phyloP scores from a whole-genome alignment of 1,140 invertebrate species.

The Drosophila seguyi region DNA sequence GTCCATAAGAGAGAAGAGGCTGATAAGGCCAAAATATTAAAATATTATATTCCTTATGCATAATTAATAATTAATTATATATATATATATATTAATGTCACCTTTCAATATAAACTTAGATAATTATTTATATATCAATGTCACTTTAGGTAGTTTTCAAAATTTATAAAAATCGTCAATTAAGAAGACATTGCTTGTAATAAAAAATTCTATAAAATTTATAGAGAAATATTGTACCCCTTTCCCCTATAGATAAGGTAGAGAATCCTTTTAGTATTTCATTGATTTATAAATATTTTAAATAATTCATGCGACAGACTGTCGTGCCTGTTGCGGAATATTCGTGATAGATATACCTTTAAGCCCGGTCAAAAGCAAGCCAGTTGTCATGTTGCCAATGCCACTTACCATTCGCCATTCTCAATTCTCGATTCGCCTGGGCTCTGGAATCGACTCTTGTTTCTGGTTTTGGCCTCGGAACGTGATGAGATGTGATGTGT shows the following conservation, averaged over 20 bases:
- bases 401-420: conserved; percentile 23
- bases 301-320: not conserved
- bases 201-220: not conserved
- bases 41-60: too few relatives aligned
- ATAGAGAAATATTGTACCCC: not conserved
- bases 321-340: conserved; percentile 7
- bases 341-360: conserved; percentile 22
- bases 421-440: conserved; percentile 1
- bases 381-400: conserved; percentile 46
- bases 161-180: too few relatives aligned
- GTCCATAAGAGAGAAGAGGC: too few relatives aligned
- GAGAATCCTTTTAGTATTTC: not conserved
- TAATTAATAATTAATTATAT: too few relatives aligned
- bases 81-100: too few relatives aligned
- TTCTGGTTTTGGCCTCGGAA: conserved; percentile 25
- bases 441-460: conserved; percentile 36
- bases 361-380: conserved; percentile 27
- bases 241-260: not conserved
- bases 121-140: too few relatives aligned
- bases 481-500: conserved; percentile 38
- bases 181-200: too few relatives aligned
- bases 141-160: too few relatives aligned
- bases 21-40: too few relatives aligned
- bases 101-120: too few relatives aligned
- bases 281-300: conserved; percentile 3